These are phyloP conservation scores for Argyrosomus japonicus DNA, from an alignment of 2,113 vertebrate genomes.

Conservation along the genomic window DNA sequence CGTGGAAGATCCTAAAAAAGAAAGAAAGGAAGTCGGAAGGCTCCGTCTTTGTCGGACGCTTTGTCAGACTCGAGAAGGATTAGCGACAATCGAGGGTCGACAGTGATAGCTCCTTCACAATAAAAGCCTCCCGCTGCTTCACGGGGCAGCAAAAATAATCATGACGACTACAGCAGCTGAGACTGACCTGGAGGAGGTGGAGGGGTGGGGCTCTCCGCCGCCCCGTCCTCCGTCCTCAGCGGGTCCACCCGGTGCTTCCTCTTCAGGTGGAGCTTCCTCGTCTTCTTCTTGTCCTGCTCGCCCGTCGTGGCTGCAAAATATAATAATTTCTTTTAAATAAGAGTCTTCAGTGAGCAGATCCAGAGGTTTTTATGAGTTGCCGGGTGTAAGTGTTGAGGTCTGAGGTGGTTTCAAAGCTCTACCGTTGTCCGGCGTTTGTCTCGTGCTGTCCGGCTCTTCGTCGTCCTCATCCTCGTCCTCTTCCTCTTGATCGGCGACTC, in stretches of 20 bases:
- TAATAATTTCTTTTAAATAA: too few species aligned
- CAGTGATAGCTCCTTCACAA: too few species aligned
- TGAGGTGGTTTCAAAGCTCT: constrained; percentile 51
- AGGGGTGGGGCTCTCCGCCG: constrained; percentile 72
- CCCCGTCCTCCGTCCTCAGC: constrained; percentile 78
- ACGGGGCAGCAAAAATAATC: background rate
- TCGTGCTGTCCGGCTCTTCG: constrained; percentile 82
- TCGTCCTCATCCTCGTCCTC: constrained; percentile 85
- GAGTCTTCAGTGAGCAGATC: background rate
- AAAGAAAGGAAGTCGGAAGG: background rate
- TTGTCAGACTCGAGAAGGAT: too few species aligned
- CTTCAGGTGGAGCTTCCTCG: constrained; percentile 89
- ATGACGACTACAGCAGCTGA: too few species aligned
- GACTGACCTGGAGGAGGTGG: constrained; percentile 77
- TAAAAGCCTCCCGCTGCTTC: background rate
- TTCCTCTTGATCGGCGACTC: constrained; percentile 73
- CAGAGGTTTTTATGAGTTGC: background rate
- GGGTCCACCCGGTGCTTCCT: constrained; percentile 93
- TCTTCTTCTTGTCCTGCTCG: constrained; percentile 88
- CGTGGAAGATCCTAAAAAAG: background rate
- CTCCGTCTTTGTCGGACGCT: background rate
- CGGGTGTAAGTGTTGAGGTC: background rate
- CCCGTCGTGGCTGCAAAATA: constrained; percentile 45
- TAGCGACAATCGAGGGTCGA: too few species aligned
- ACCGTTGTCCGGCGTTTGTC: constrained; percentile 82